Percentiles rank a stretch among this genome's conserved stretches.
Conservation (phyloP, 2,888 invertebrate species). For the Brachynemurus nebulosus region DNA sequence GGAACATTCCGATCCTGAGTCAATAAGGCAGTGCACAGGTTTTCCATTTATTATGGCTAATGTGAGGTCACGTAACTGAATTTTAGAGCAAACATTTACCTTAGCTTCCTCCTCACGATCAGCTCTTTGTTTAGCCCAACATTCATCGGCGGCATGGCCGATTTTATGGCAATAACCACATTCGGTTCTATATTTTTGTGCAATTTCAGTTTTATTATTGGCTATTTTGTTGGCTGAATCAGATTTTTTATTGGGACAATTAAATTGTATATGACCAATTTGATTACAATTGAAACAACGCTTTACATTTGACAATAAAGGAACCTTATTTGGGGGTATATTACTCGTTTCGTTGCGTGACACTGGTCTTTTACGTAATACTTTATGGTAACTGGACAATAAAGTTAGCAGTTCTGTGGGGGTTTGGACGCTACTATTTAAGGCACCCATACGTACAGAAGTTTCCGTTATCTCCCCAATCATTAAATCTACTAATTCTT, state of each 20-base stretch:
- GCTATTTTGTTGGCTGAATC: too few relatives aligned
- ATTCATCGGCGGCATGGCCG: not conserved
- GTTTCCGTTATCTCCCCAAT: slow-evolving; percentile 3
- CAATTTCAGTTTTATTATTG: too few relatives aligned
- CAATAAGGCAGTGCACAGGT: slow-evolving; percentile 3
- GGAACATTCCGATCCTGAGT: slow-evolving; percentile 5
- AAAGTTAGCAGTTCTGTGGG: not conserved
- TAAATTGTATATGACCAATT: not conserved
- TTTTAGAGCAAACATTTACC: not conserved
- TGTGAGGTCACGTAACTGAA: not conserved
- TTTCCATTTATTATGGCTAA: too few relatives aligned
- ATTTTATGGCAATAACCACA: not conserved
- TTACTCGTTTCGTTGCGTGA: not conserved
- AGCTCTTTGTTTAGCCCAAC: not conserved
- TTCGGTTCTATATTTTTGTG: too few relatives aligned
- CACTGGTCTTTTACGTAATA: not conserved
- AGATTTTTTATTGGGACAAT: not conserved
- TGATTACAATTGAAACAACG: not conserved
- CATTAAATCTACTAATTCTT: not conserved
- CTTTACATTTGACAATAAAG: not conserved
- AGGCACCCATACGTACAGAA: not conserved
- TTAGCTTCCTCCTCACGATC: not conserved
- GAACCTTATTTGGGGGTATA: not conserved
- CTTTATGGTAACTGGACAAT: not conserved
- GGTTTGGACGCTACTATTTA: slow-evolving; percentile 1